Evolutionary conservation across 1,140 invertebrate genomes (phyloP).

Genomic region (Heliconius himera): DNA sequence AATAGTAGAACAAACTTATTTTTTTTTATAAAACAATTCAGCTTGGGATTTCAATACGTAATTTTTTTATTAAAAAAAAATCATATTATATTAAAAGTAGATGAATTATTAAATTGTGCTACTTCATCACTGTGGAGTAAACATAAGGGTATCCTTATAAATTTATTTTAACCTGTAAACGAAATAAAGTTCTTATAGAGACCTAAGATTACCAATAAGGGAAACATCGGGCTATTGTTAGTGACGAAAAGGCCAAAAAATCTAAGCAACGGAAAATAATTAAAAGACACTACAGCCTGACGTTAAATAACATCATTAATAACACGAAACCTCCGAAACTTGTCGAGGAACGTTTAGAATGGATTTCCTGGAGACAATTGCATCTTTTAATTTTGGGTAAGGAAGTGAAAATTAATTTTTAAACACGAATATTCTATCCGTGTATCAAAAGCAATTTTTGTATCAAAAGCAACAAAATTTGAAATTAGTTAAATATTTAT

Average conservation of each 20-base stretch:
- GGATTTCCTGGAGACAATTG: conserved; percentile 57
- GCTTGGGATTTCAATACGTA: no score
- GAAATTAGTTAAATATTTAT: background rate
- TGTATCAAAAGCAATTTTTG: background rate
- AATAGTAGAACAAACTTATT: no score
- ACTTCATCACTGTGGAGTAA: no score
- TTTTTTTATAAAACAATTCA: no score
- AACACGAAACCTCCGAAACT: conserved; percentile 65
- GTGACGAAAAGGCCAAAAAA: conserved; percentile 22
- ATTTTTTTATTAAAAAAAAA: no score
- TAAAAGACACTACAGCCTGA: conserved; percentile 62
- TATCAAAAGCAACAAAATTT: no score
- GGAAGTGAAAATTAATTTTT: background rate
- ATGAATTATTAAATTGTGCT: no score
- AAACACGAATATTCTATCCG: background rate
- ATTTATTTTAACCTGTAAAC: no score
- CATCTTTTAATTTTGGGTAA: background rate
- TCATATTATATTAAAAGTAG: no score
- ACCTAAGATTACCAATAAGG: no score
- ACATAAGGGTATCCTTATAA: no score
- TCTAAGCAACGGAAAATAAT: conserved; percentile 57
- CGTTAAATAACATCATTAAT: conserved; percentile 74
- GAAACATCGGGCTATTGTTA: background rate
- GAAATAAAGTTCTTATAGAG: no score
- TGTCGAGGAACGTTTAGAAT: conserved; percentile 64